A percentile compares a stretch with the other conserved stretches of the same genome.
Evolutionary conservation across 2,797 vertebrate genomes (phyloP).

Genomic region (Philypnodon macrostomus): DNA sequence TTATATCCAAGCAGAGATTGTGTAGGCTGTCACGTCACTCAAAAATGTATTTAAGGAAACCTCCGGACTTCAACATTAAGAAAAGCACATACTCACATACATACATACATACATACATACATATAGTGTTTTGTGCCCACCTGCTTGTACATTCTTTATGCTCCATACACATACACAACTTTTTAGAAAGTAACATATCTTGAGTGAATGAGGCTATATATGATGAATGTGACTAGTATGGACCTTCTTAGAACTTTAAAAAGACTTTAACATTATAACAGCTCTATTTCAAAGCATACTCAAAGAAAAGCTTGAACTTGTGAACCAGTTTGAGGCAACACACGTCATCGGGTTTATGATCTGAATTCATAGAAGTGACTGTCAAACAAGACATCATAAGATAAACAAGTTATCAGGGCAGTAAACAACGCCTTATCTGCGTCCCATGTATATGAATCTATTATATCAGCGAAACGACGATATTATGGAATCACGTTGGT

Average conservation of each 20-base stretch:
- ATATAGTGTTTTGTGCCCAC: slow-evolving; percentile 2
- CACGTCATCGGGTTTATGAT: no score
- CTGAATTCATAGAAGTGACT: background rate
- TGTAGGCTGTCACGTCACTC: no score
- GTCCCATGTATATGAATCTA: slow-evolving; percentile 3
- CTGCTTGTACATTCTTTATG: background rate
- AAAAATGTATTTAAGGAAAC: background rate
- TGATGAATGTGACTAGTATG: background rate
- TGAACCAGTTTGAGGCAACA: background rate
- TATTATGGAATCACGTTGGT: no score
- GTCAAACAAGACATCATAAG: background rate
- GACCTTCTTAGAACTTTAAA: background rate
- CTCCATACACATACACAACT: background rate
- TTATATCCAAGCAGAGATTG: no score
- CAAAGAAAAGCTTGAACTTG: background rate
- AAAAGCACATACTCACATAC: no score
- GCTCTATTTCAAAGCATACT: background rate
- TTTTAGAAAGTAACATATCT: background rate
- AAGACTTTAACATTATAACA: background rate
- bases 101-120: no score
- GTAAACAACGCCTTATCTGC: background rate
- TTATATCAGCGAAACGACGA: no score
- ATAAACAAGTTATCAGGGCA: background rate
- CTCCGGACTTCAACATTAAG: background rate
- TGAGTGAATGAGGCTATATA: slow-evolving; percentile 1